Base-by-base conservation (phyloP, 2,888 invertebrate species). In the Dorcus hopei region DNA sequence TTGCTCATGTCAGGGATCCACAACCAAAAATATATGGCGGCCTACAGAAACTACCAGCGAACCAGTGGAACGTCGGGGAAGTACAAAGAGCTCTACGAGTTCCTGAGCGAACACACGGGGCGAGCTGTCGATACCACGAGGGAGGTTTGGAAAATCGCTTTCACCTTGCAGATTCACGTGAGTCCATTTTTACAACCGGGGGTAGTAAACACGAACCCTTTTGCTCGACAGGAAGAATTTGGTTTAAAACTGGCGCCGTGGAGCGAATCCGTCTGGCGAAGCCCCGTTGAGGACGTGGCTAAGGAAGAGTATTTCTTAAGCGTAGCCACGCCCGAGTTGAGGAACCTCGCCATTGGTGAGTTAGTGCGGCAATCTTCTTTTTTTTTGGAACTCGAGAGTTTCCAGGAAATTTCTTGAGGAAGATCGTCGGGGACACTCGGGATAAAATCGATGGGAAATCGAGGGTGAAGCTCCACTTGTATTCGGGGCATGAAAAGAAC, bases 271-370 rank as follows among this genome's bases (percentile, higher is more conserved):
- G 71, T 80, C 9, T 75, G 68, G 61, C 74, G 74, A 9, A 54
- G 70, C 54, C 70, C 77, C 16, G 66, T 75, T 1, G 70, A 74
- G 2, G 71, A 71, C 9, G 70, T 74, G 8, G 70, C 76, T 0
- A 64, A 71, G 23, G 68, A 77, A 11, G 73, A 78, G 54, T 79
- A 78, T 54, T 68, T 77, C 33, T 63, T 78, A 7, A 74, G 76
- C 47, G 77, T 72, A 65, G 73, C 70, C 45, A 78, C 72, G 57
- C 63, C 65, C 1, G 23, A 65, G 43, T 66, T 77, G 59, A 78
- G 70, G 61, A 70, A 65, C 59, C 68, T 81, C 0, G 79, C 78
- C 52, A 80, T 80, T 57, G 81, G 81, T 74, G 69, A 61, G 59
- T 58, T 11, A 5, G 42, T 6, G 1, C 5, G 26, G 11, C 14